These are phyloP conservation scores for Ceyx cyanopectus DNA, from an alignment of 2,113 vertebrate genomes.

Conservation along the genomic window DNA sequence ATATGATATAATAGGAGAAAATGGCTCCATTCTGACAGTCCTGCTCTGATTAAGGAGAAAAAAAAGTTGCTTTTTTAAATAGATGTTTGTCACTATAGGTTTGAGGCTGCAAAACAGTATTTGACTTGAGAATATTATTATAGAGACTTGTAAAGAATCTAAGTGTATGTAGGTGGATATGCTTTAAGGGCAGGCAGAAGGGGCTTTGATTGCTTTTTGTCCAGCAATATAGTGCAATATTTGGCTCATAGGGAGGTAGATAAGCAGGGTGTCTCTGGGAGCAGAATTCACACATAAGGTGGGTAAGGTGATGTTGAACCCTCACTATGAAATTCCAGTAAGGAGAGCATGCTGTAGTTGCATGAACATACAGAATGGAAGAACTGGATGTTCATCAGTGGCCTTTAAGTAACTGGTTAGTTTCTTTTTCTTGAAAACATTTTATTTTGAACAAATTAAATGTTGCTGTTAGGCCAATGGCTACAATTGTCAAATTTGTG, in stretches of 20 bases:
- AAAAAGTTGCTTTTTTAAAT: not conserved
- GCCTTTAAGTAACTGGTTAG: not conserved
- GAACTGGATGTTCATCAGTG: not conserved
- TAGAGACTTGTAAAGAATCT: not conserved
- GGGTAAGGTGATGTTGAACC: not conserved
- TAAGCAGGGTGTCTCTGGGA: accelerated
- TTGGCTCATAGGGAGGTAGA: not conserved
- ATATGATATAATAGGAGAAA: not conserved
- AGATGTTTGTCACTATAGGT: not conserved
- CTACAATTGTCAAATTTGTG: not conserved
- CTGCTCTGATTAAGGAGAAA: not conserved
- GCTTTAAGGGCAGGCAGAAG: too few species aligned
- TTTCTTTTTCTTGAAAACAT: not conserved
- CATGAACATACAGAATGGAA: not conserved
- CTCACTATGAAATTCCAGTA: not conserved
- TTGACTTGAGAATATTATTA: not conserved
- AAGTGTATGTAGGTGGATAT: not conserved
- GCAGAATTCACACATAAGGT: not conserved
- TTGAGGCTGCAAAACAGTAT: not conserved
- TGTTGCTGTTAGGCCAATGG: not conserved
- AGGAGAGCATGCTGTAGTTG: not conserved
- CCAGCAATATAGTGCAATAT: not conserved
- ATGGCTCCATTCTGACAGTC: not conserved
- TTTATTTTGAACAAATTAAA: not conserved
- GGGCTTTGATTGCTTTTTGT: not conserved